These are phyloP conservation scores for Nyctereutes procyonoides DNA, from an alignment of 2,113 vertebrate genomes.

Conservation along the genomic window DNA sequence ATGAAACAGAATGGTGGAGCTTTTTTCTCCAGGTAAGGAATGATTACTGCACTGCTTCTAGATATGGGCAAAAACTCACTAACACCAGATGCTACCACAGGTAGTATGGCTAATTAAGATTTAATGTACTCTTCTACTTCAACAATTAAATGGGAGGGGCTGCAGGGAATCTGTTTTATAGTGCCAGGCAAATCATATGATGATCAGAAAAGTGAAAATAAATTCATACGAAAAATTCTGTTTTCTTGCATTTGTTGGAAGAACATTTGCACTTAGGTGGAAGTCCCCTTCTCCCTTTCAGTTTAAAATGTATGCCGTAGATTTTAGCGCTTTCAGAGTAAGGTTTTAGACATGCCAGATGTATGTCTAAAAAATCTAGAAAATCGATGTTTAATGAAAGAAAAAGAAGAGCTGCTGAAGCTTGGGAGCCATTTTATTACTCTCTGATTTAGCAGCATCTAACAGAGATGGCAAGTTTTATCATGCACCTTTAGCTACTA, in stretches of 20 bases:
- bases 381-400: slow-evolving; percentile 76
- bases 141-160: slow-evolving; percentile 59
- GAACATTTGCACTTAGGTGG: not conserved
- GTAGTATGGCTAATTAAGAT: slow-evolving; percentile 53
- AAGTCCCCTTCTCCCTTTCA: slow-evolving; percentile 10
- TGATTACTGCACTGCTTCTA: slow-evolving; percentile 10
- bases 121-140: slow-evolving; percentile 57
- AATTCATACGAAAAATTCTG: not conserved
- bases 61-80: slow-evolving; percentile 29
- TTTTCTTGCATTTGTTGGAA: slow-evolving; percentile 51
- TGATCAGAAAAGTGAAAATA: slow-evolving; percentile 40
- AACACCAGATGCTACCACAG: slow-evolving; percentile 57
- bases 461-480: slow-evolving; percentile 79
- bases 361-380: slow-evolving; percentile 45
- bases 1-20: slow-evolving; percentile 49
- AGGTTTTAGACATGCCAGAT: slow-evolving; percentile 65
- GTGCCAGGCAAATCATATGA: not conserved
- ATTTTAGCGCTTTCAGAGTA: slow-evolving; percentile 56
- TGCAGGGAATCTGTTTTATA: slow-evolving; percentile 25
- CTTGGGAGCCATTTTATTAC: slow-evolving; percentile 71
- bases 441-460: slow-evolving; percentile 75
- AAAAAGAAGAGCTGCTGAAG: slow-evolving; percentile 65
- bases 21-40: slow-evolving; percentile 55
- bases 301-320: slow-evolving; percentile 59
- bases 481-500: slow-evolving; percentile 80